phyloP scores from a whole-genome alignment of 2,113 vertebrate species.

The Piaya cayana region DNA sequence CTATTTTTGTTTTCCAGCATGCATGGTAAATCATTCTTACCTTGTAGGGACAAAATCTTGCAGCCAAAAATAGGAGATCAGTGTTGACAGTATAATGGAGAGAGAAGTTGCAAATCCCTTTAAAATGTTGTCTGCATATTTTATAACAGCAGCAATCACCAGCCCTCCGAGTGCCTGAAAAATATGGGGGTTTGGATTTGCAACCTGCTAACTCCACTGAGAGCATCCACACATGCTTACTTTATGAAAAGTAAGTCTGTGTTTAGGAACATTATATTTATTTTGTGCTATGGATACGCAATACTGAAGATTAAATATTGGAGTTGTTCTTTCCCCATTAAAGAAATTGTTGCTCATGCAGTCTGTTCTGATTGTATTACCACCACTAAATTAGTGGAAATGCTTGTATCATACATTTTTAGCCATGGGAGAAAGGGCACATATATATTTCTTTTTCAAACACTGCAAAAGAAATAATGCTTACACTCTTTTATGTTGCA shows the following conservation, averaged over 20 bases:
- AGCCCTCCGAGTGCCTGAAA: slow-evolving; percentile 94
- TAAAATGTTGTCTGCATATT: slow-evolving; percentile 98
- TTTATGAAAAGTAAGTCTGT: background rate
- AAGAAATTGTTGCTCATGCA: background rate
- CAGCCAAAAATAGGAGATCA: slow-evolving; percentile 97
- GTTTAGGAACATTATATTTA: background rate
- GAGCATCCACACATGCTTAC: background rate
- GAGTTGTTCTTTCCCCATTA: background rate
- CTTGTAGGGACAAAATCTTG: slow-evolving; percentile 93
- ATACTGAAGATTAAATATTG: background rate
- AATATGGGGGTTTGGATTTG: background rate
- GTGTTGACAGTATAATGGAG: slow-evolving; percentile 95
- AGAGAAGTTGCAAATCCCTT: slow-evolving; percentile 98
- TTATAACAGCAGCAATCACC: slow-evolving; percentile 97
- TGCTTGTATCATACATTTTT: background rate
- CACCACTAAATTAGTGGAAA: background rate
- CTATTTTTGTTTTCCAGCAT: background rate
- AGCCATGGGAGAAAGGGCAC: background rate
- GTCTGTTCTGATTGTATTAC: background rate
- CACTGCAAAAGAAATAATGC: background rate
- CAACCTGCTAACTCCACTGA: background rate
- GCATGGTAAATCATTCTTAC: slow-evolving; percentile 70
- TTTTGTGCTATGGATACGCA: background rate
- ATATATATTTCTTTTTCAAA: background rate
- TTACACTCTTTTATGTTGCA: background rate